Percentiles rank a stretch among this genome's conserved stretches.
Evolutionary conservation across 2,888 invertebrate genomes (phyloP).

Genomic region (Cephus sareptanus): DNA sequence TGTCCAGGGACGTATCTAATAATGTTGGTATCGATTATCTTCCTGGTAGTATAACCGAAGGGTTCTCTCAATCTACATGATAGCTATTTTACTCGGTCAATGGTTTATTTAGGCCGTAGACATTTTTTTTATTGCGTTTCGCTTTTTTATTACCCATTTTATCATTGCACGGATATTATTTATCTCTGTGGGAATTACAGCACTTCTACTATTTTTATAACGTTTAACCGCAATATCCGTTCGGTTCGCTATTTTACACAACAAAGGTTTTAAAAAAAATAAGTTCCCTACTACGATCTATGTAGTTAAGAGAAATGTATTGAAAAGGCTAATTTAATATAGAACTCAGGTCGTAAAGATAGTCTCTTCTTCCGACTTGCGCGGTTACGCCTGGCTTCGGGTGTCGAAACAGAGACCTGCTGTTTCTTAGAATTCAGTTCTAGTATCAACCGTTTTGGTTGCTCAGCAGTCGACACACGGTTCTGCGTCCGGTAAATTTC

Average conservation of each 20-base stretch:
- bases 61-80: neutral
- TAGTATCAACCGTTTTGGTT: neutral
- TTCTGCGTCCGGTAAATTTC: constrained; percentile 4
- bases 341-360: neutral
- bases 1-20: neutral
- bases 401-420: neutral
- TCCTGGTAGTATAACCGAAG: neutral
- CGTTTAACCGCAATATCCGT: neutral
- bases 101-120: neutral
- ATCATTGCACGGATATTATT: neutral
- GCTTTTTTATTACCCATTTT: neutral
- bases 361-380: neutral
- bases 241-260: neutral
- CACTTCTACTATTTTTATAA: neutral
- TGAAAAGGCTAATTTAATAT: neutral
- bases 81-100: neutral
- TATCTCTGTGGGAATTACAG: neutral
- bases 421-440: neutral
- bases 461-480: neutral
- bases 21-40: neutral
- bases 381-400: neutral
- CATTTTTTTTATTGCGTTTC: neutral
- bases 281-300: neutral
- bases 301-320: neutral
- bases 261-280: neutral